These are phyloP conservation scores for Saccopteryx bilineata DNA, from an alignment of 2,113 vertebrate species.

Conservation along the genomic window DNA sequence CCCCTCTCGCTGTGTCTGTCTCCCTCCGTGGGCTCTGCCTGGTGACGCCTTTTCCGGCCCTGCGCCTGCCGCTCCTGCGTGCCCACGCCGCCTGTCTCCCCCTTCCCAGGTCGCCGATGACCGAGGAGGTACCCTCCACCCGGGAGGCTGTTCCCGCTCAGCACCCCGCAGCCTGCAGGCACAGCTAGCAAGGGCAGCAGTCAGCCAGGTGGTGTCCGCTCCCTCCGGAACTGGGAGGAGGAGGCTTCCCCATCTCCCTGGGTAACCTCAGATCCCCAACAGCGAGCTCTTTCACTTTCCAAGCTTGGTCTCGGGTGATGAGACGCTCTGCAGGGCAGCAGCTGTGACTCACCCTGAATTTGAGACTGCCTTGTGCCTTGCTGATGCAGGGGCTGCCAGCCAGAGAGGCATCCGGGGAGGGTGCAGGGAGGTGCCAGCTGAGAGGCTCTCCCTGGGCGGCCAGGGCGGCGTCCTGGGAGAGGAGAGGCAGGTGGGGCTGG, in stretches of 20 bases:
- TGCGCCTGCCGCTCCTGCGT: neutral
- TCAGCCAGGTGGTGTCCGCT: neutral
- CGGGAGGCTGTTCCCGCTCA: neutral
- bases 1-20: neutral
- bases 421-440: neutral
- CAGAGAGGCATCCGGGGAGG: neutral
- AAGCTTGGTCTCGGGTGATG: neutral
- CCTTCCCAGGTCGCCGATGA: neutral
- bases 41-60: neutral
- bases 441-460: neutral
- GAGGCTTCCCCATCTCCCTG: neutral
- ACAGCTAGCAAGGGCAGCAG: neutral
- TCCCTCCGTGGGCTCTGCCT: neutral
- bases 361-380: neutral
- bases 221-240: neutral
- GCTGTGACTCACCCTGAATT: constrained; percentile 58
- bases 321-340: constrained; percentile 17
- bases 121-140: neutral
- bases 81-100: neutral
- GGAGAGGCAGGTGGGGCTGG: neutral
- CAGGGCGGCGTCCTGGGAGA: neutral
- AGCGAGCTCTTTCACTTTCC: constrained; percentile 57
- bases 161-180: neutral
- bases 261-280: constrained; percentile 33
- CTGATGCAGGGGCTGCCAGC: neutral